Evolutionary conservation across 30 jellyfish, hydroid and myxozoan genomes (phyloP), one percentile per base, ranked within the genome.

Genomic region (Hydra vulgaris): DNA sequence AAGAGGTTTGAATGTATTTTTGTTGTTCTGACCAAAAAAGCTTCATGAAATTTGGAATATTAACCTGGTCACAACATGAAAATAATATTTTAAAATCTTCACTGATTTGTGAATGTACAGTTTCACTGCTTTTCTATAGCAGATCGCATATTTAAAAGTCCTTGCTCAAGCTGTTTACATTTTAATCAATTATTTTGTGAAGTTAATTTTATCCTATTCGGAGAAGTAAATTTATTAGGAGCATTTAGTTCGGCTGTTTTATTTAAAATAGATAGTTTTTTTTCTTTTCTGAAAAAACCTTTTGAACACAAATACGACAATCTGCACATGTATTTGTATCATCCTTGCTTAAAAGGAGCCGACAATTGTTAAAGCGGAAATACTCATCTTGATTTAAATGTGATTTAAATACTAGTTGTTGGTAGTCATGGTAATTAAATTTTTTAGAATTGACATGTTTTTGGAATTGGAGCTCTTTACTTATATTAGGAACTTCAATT

Each of bases 21-120:
- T 79, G 66, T 23, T 79, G 86, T 26, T 66, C 70, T 23, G 26
- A 17, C 83, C 86, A 54, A 61, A 79, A 79, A 19, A 67, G 66
- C 67, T 79, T 54, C 83, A 54, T 55, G 55, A 79, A 79, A 53
- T 19, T 82, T 54, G 83, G 86, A 24, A 67, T 25, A 27, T 25
- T 25, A 21, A 55, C 69, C 55, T 53, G 53, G 84, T 18, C 86
- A 68, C 75, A 68, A n/a, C 12, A 7, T n/a, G 75, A 68, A 68
- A 68, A 70, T 21, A 70, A 40, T 40, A 40, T 12, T 40, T 40
- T 40, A 40, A 12, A 40, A 40, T 40, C 61, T 40, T 40, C 61
- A 40, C 61, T 40, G 5, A 40, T n/a, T n/a, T n/a, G n/a, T n/a
- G n/a, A n/a, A n/a, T n/a, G n/a, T n/a, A n/a, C n/a, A n/a, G n/a